A percentile compares a stretch with the other conserved stretches of the same genome.
These are phyloP conservation scores for Acleris cristana DNA, from an alignment of 2,888 invertebrate genomes.

Conservation along the genomic window DNA sequence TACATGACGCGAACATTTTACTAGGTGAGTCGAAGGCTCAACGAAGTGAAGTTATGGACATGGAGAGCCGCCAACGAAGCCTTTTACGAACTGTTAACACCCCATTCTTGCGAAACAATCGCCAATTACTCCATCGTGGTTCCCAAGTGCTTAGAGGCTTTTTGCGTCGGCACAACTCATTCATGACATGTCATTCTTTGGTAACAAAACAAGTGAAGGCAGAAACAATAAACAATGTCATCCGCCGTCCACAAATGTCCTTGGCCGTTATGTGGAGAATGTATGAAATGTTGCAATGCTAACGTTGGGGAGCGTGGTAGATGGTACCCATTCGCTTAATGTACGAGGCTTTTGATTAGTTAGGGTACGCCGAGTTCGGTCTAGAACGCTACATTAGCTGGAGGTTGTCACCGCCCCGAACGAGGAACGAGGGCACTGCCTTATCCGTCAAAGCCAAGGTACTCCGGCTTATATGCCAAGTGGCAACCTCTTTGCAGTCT, in stretches of 20 bases:
- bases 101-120: constrained; percentile 55
- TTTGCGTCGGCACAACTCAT: constrained; percentile 41
- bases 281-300: constrained; percentile 37
- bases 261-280: constrained; percentile 48
- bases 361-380: constrained; percentile 15
- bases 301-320: constrained; percentile 38
- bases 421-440: constrained; percentile 37
- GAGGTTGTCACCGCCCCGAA: constrained; percentile 25
- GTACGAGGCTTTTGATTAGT: constrained; percentile 27
- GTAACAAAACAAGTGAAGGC: constrained; percentile 59
- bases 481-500: constrained; percentile 11
- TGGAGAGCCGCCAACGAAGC: constrained; percentile 7
- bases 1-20: too few relatives aligned
- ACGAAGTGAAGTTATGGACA: background rate
- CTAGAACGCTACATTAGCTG: constrained; percentile 11
- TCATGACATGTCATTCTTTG: constrained; percentile 53
- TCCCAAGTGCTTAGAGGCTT: constrained; percentile 51
- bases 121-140: constrained; percentile 54
- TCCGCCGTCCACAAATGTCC: constrained; percentile 57
- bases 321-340: constrained; percentile 27
- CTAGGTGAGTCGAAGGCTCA: background rate
- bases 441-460: constrained; percentile 36
- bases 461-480: constrained; percentile 26
- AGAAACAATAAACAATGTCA: constrained; percentile 69
- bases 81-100: constrained; percentile 41